phyloP scores from a whole-genome alignment of 2,797 vertebrate genomes.

The Propithecus deckenii region DNA sequence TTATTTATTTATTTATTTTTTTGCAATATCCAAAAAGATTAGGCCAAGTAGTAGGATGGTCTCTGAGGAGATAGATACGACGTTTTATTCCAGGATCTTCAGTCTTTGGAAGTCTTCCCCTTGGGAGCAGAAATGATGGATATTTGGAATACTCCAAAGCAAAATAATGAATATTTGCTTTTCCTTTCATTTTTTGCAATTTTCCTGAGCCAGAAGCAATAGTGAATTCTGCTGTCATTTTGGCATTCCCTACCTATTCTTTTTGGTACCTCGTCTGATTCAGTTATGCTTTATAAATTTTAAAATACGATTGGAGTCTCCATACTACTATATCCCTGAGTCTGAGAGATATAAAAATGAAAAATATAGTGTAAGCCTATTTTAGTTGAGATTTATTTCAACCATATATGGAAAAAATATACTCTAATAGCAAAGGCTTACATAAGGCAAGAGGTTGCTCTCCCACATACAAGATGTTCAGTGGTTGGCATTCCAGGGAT shows the following conservation, averaged over 20 bases:
- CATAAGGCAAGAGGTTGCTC: not conserved
- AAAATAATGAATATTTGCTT: conserved; percentile 28
- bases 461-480: not conserved
- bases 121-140: conserved; percentile 15
- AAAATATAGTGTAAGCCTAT: not conserved
- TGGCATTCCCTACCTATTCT: not conserved
- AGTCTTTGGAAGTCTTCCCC: not conserved
- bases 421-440: not conserved
- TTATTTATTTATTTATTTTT: not conserved
- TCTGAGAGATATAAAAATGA: conserved; percentile 26
- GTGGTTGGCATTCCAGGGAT: not conserved
- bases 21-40: not conserved
- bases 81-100: not conserved
- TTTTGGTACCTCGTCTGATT: conserved; percentile 20
- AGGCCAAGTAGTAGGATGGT: not conserved
- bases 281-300: conserved; percentile 51
- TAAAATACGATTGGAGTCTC: conserved; percentile 32
- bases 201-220: not conserved
- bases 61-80: not conserved
- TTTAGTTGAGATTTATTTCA: conserved; percentile 25
- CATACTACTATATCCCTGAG: not conserved
- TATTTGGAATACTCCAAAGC: not conserved
- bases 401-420: not conserved
- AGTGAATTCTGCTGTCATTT: not conserved
- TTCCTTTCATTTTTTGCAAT: not conserved